Evolutionary conservation across 2,113 vertebrate species (phyloP).

Genomic region (Notothenia rossii): DNA sequence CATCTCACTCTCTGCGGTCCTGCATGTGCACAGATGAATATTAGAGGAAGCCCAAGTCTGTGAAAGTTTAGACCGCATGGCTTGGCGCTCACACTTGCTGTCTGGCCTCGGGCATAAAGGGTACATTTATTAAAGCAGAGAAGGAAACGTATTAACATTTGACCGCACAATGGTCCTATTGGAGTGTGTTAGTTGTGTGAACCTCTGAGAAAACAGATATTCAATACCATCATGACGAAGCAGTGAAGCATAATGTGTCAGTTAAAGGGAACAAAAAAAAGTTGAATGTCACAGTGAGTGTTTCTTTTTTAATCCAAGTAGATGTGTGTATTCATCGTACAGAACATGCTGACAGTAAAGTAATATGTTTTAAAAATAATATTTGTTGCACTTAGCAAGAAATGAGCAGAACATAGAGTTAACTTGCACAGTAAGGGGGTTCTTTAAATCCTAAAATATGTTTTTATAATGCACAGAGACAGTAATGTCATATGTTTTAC

Average conservation of each 20-base stretch:
- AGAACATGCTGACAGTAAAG: no score
- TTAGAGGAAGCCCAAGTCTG: conserved; percentile 74
- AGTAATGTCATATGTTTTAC: neutral
- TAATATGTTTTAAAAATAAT: no score
- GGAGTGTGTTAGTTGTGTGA: conserved; percentile 12
- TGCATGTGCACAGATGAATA: conserved; percentile 68
- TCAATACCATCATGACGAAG: conserved; percentile 18
- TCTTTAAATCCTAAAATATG: neutral
- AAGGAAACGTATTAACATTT: conserved; percentile 39
- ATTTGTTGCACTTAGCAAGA: no score
- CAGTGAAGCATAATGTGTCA: neutral
- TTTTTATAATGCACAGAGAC: neutral
- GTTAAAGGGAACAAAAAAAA: neutral
- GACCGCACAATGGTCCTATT: conserved; percentile 32
- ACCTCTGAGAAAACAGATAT: conserved; percentile 2
- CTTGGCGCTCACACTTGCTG: conserved; percentile 57
- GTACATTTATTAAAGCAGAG: conserved; percentile 61
- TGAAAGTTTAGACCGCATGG: conserved; percentile 68
- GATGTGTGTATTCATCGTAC: no score
- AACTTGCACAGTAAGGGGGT: neutral
- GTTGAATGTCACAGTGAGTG: neutral
- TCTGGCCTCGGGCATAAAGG: conserved; percentile 67
- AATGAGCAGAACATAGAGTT: no score
- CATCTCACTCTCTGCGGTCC: conserved; percentile 78
- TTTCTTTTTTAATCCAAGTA: neutral